A percentile compares a stretch with the other conserved stretches of the same genome.
Evolutionary conservation across 30 jellyfish, hydroid and myxozoan genomes (phyloP).

Genomic region (Clytia hemisphaerica): DNA sequence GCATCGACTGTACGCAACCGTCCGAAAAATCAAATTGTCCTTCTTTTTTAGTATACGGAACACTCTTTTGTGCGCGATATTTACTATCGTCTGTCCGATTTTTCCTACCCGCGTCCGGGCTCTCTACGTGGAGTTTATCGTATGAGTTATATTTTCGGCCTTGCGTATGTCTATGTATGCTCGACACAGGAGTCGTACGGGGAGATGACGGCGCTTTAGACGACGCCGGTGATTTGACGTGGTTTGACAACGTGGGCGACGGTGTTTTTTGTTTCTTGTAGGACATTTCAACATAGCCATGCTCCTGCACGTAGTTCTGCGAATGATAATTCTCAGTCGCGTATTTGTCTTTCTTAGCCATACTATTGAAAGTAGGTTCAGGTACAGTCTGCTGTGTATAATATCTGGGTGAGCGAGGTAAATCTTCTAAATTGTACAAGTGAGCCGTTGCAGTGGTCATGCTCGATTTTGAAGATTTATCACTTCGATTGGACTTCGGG

Average conservation of each 20-base stretch:
- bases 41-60: neutral
- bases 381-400: neutral
- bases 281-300: too few species aligned
- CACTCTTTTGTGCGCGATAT: slow-evolving; percentile 1
- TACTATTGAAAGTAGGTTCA: neutral
- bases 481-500: too few species aligned
- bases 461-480: too few species aligned
- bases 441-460: slow-evolving; percentile 25
- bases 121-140: too few species aligned
- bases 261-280: too few species aligned
- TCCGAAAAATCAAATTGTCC: slow-evolving; percentile 1
- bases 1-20: too few species aligned
- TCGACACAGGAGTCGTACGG: neutral
- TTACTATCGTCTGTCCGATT: neutral
- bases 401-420: slow-evolving; percentile 30
- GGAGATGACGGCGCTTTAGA: too few species aligned
- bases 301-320: too few species aligned
- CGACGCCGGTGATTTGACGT: too few species aligned
- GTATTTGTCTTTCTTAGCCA: slow-evolving; percentile 8
- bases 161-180: neutral
- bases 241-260: too few species aligned
- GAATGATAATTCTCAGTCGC: neutral
- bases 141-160: neutral
- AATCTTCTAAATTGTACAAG: slow-evolving; percentile 22
- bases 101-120: too few species aligned